Evolutionary conservation across 2,888 invertebrate genomes (phyloP), one percentile per base, ranked within the genome.

Genomic region (Xestobium rufovillosum): DNA sequence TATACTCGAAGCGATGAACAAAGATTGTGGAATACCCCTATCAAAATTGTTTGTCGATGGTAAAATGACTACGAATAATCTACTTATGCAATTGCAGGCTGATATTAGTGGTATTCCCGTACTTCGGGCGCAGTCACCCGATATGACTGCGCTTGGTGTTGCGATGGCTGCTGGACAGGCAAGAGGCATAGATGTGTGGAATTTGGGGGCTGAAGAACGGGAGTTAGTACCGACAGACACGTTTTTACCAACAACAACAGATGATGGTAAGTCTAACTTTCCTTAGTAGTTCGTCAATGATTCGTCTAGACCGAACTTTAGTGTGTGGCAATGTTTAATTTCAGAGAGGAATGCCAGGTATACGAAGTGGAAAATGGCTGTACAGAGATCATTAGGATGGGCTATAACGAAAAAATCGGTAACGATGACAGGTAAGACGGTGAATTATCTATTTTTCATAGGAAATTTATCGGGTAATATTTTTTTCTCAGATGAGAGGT

Each of bases 41-140:
- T 73, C 77, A 1, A 84, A 85, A 52, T 68, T 97, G 0, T 80
- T 91, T 62, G 91, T 95, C 1, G 97, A 98, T 60, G 98, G 98
- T 0, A 85, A 83, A 52, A 83, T 98, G 83, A 86, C 91, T 0
- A 76, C 76, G 3, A 97, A 96, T 61, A 80, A 80, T 56, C 70
- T 94, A 2, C 73, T 98, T 29, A 91, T 97, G 88, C 97, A 98
- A 63, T 60, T 97, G 33, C 96, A 97, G 51, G 90, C 97, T 0
- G 96, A 98, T 63, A 73, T 96, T 9, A 76, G 84, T 31, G 96
- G 96, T 0, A 80, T 94, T 48, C 84, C 89, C 41, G 89, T 97
- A 17, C 84, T 89, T 81, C 56, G 91, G 8, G 85, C 94, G 9
- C 80, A 82, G 37, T 75, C 85, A 60, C 75, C 83, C 53, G 95